phyloP scores from a whole-genome alignment of 1,140 invertebrate species.

The Cyrtorhinus lividipennis region DNA sequence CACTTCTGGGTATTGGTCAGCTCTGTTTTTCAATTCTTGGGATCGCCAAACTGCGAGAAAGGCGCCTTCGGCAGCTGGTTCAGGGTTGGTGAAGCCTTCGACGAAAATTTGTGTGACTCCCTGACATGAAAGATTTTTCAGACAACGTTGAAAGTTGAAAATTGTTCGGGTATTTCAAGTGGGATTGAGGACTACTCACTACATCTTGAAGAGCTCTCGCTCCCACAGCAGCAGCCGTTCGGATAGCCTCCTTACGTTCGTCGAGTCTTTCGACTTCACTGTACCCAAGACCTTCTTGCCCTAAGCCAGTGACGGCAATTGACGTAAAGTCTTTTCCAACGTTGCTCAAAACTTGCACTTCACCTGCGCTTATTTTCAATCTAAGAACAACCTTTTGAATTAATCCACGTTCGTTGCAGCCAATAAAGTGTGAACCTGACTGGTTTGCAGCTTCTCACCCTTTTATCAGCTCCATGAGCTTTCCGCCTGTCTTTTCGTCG shows the following conservation, averaged over 20 bases:
- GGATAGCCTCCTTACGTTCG: slow-evolving; percentile 48
- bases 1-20: slow-evolving; percentile 37
- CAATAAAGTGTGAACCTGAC: no score
- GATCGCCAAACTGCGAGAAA: slow-evolving; percentile 44
- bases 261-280: slow-evolving; percentile 50
- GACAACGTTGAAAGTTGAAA: background rate
- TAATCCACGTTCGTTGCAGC: no score
- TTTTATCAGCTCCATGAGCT: slow-evolving; percentile 12
- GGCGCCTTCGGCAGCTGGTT: slow-evolving; percentile 59
- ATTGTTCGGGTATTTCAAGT: background rate
- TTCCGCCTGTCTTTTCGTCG: slow-evolving; percentile 11
- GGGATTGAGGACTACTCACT: slow-evolving; percentile 26
- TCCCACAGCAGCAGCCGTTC: slow-evolving; percentile 40
- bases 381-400: slow-evolving; percentile 3
- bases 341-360: slow-evolving; percentile 38
- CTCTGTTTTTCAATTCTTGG: slow-evolving; percentile 46
- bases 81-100: slow-evolving; percentile 52
- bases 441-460: no score
- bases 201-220: slow-evolving; percentile 40
- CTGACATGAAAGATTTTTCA: background rate
- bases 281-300: slow-evolving; percentile 42
- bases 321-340: slow-evolving; percentile 43
- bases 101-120: slow-evolving; percentile 38
- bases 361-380: background rate
- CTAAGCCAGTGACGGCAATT: slow-evolving; percentile 52